Evolutionary conservation across 2,113 vertebrate genomes (phyloP).

Genomic region (Eidolon helvum): DNA sequence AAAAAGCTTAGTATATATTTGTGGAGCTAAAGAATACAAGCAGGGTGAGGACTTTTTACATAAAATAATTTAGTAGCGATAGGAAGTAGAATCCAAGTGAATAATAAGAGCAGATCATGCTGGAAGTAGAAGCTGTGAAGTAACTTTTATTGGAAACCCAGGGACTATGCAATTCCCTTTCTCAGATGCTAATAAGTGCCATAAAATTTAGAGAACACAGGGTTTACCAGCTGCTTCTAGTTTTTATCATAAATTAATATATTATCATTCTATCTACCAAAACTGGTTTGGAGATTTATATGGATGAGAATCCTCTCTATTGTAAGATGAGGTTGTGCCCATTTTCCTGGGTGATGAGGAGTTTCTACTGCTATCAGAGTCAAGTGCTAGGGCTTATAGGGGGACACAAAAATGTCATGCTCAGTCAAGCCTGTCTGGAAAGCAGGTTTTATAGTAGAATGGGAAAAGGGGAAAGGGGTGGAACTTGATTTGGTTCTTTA

Average conservation of each 20-base stretch:
- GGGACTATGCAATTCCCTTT: neutral
- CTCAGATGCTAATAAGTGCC: neutral
- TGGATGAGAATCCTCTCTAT: neutral
- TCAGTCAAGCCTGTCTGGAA: neutral
- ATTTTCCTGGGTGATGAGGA: too few species aligned
- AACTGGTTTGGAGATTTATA: neutral
- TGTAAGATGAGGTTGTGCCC: neutral
- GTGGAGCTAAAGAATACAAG: neutral
- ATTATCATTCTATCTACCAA: slow-evolving; percentile 9
- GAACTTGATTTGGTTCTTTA: neutral
- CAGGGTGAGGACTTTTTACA: neutral
- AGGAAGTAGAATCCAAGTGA: neutral
- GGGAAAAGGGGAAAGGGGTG: too few species aligned
- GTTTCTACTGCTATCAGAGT: neutral
- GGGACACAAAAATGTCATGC: neutral
- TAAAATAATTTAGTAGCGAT: neutral
- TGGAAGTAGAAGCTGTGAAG: neutral
- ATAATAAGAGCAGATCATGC: neutral
- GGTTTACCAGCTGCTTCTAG: neutral
- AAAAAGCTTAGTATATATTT: neutral
- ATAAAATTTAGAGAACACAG: neutral
- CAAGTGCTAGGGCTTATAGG: neutral
- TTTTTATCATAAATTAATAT: slow-evolving; percentile 3
- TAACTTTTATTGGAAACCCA: neutral
- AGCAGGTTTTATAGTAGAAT: neutral